Base-by-base conservation (phyloP, 2,888 invertebrate genomes). In the Celastrina argiolus region DNA sequence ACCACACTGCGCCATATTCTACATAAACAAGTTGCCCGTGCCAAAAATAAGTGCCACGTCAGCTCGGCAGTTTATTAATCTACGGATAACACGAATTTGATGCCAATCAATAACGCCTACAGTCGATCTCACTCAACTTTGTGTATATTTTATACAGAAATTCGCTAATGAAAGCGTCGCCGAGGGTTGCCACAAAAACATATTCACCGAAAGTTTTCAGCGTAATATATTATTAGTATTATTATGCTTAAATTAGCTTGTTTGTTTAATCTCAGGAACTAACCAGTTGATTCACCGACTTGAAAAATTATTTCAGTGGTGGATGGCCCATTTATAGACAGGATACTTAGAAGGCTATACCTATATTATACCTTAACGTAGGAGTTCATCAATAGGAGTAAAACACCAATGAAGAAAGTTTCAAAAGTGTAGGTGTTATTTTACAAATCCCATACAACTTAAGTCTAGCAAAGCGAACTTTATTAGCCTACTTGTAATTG, bases 61-160 rank as follows among this genome's bases (percentile, higher is more conserved):
- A 51, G 12, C 6, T 10, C 51, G 22, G 8, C 51, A 26, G 22
- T 51, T 22, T 51, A 26, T 51, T 51, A 51, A 51, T 51, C 51
- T 51, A 51, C 12, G 22, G 12, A 51, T 16, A 51, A 51, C 51
- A 51, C 51, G 51, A 51, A 51, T 51, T 51, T 16, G 51, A 51
- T 10, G 26, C 51, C 51, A 51, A 51, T 51, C 51, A 22, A 51
- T 51, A 51, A 26, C 51, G 16, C 51, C 51, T 51, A 45, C 7
- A 18, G 18, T 10, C 51, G 51, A 51, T 22, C 51, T 51, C 18
- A 16, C 14, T 51, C 51, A 51, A 51, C 22, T 51, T 51, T 51
- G 26, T 51, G 51, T 51, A 51, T 51, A 51, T 51, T 51, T 51
- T 51, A 51, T 51, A 22, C 22, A 22, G 22, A 26, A 51, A 51